These are phyloP conservation scores for Petrophora chlorosata DNA, from an alignment of 2,888 invertebrate species.

Conservation along the genomic window DNA sequence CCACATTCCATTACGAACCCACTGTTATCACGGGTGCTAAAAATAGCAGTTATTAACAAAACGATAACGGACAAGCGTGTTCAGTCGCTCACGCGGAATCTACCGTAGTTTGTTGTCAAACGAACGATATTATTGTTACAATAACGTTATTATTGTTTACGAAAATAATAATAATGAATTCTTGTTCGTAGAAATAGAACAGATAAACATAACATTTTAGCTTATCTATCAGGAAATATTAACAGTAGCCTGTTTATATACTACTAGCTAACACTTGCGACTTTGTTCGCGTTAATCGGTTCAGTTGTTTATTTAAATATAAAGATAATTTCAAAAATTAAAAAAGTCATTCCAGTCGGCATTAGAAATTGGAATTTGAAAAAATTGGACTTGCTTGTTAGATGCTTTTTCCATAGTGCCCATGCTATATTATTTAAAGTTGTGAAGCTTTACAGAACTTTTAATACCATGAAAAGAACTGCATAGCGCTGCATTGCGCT, in stretches of 20 bases:
- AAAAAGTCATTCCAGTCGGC: no score
- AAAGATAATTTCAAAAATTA: no score
- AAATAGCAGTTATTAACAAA: conserved; percentile 37
- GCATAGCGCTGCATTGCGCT: no score
- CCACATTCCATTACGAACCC: conserved; percentile 41
- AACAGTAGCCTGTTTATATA: not conserved
- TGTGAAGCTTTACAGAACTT: no score
- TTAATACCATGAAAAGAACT: no score
- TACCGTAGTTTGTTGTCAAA: conserved; percentile 18
- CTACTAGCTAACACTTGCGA: no score
- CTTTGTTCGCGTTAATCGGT: no score
- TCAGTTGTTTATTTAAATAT: no score
- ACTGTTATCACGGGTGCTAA: conserved; percentile 38
- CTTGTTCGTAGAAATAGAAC: not conserved
- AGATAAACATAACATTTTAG: not conserved
- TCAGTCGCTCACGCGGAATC: conserved; percentile 9
- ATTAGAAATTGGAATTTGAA: no score
- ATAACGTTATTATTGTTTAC: conserved; percentile 8
- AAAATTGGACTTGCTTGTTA: no score
- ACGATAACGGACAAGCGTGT: conserved; percentile 12
- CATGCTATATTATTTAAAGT: no score
- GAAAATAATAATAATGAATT: conserved; percentile 14
- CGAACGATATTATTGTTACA: conserved; percentile 7
- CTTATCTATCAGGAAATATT: conserved; percentile 8
- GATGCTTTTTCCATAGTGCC: no score